These are phyloP conservation scores for Pangasianodon hypophthalmus DNA, from an alignment of 2,113 vertebrate species.

Conservation along the genomic window DNA sequence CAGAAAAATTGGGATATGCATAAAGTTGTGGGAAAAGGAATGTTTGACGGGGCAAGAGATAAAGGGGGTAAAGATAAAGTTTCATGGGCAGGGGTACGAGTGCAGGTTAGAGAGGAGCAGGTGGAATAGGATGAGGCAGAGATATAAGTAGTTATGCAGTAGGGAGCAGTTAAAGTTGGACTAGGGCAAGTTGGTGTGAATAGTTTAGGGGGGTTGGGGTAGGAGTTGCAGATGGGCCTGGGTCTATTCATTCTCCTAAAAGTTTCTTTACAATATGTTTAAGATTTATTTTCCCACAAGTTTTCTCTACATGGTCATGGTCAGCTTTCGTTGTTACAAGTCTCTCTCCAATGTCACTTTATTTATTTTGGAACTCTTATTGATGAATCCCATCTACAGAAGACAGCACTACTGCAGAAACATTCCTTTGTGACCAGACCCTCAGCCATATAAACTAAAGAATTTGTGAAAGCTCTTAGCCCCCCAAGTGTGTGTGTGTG, in stretches of 20 bases:
- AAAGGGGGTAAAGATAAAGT: background rate
- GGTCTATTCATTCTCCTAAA: background rate
- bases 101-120: background rate
- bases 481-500: background rate
- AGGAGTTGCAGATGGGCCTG: background rate
- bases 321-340: background rate
- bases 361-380: conserved; percentile 23
- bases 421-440: conserved; percentile 33
- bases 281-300: background rate
- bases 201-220: background rate
- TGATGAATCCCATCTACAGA: background rate
- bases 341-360: conserved; percentile 8
- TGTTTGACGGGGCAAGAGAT: too few species aligned
- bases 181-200: background rate
- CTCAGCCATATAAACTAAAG: conserved; percentile 4
- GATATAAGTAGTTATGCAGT: background rate
- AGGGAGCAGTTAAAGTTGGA: background rate
- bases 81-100: too few species aligned
- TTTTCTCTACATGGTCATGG: conserved; percentile 1
- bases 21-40: background rate
- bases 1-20: background rate
- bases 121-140: background rate
- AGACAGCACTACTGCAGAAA: conserved; percentile 1
- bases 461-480: conserved; percentile 43
- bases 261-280: background rate